Conservation (phyloP, 2,888 invertebrate genomes). For the Alviniconcha strummeri region DNA sequence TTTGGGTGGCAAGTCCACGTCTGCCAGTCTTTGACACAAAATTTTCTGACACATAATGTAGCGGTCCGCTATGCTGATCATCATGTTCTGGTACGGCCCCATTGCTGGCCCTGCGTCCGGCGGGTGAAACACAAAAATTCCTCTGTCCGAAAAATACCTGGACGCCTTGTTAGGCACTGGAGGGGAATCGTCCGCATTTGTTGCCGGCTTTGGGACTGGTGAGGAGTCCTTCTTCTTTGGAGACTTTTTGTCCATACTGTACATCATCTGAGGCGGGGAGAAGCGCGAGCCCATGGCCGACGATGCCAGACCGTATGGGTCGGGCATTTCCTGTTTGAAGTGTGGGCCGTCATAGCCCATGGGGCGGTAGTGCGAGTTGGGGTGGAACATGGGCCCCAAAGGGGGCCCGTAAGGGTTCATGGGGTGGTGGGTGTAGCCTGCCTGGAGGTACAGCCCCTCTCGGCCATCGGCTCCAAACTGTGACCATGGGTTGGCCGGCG, state of each 20-base stretch:
- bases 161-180: slow-evolving; percentile 32
- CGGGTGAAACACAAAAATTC: slow-evolving; percentile 34
- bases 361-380: slow-evolving; percentile 29
- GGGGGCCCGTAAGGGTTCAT: slow-evolving; percentile 27
- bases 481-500: slow-evolving; percentile 29
- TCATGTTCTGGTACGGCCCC: slow-evolving; percentile 25
- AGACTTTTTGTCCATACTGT: slow-evolving; percentile 29
- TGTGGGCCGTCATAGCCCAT: slow-evolving; percentile 24
- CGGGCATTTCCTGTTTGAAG: slow-evolving; percentile 23
- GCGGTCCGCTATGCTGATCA: slow-evolving; percentile 43
- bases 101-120: slow-evolving; percentile 28
- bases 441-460: slow-evolving; percentile 23
- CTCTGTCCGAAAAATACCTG: slow-evolving; percentile 29
- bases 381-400: slow-evolving; percentile 24
- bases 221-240: slow-evolving; percentile 31
- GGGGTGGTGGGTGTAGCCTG: slow-evolving; percentile 22
- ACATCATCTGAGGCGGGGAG: slow-evolving; percentile 32
- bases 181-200: slow-evolving; percentile 23
- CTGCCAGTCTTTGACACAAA: slow-evolving; percentile 72
- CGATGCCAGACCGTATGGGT: slow-evolving; percentile 19
- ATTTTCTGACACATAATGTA: slow-evolving; percentile 63
- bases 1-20: slow-evolving; percentile 76
- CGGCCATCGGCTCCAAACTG: slow-evolving; percentile 30
- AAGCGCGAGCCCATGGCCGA: slow-evolving; percentile 25
- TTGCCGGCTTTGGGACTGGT: slow-evolving; percentile 22